A percentile compares a stretch with the other conserved stretches of the same genome.
These are phyloP conservation scores for Lophochroa leadbeateri DNA, from an alignment of 2,113 vertebrate genomes.

Conservation along the genomic window DNA sequence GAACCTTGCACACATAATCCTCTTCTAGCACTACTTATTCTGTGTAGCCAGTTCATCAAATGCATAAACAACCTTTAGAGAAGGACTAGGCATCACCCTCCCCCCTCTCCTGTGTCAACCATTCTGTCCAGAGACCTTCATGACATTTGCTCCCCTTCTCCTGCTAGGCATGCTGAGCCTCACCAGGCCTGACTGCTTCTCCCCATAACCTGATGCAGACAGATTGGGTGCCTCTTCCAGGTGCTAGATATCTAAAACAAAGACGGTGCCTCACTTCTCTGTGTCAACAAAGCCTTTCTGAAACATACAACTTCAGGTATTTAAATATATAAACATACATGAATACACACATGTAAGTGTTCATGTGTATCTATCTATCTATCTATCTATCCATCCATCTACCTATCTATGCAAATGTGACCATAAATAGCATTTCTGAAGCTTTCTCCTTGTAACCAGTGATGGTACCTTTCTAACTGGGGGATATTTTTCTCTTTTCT, in stretches of 20 bases:
- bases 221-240: neutral
- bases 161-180: rapidly evolving
- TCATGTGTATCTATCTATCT: neutral
- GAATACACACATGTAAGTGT: neutral
- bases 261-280: neutral
- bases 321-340: neutral
- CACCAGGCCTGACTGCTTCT: neutral
- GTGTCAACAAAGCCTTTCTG: neutral
- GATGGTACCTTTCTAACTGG: slow-evolving; percentile 47
- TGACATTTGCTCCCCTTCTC: neutral
- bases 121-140: too few species aligned
- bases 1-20: neutral
- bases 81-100: neutral
- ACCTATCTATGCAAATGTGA: neutral
- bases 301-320: neutral
- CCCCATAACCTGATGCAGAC: too few species aligned
- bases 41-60: neutral
- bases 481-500: slow-evolving; percentile 64
- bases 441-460: slow-evolving; percentile 27
- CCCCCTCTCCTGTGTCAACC: neutral
- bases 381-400: neutral
- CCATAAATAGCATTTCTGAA: neutral
- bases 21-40: neutral
- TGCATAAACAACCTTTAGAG: neutral
- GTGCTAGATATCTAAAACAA: neutral